These are phyloP conservation scores for Sebastes paucispinis DNA, from an alignment of 2,797 vertebrate species.

Conservation along the genomic window DNA sequence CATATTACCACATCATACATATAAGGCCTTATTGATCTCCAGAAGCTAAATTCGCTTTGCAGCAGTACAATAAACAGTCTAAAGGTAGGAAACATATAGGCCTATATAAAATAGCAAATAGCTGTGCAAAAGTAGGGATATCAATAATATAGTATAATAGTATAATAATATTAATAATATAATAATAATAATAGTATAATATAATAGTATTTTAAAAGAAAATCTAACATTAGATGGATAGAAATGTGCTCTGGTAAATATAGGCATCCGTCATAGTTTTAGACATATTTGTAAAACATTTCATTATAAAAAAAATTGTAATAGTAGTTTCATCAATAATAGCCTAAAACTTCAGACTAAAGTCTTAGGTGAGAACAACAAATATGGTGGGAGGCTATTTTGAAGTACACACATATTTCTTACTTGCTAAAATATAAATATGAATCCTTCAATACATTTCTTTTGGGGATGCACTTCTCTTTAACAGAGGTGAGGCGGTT, in stretches of 20 bases:
- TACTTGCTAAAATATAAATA: too few relatives aligned
- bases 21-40: not conserved
- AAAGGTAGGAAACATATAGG: too few relatives aligned
- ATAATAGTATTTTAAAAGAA: not conserved
- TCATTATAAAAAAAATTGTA: not conserved
- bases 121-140: not conserved
- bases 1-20: too few relatives aligned
- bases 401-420: too few relatives aligned
- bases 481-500: too few relatives aligned
- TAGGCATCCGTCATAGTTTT: not conserved
- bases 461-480: too few relatives aligned
- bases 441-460: too few relatives aligned
- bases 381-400: not conserved
- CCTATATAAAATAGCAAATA: not conserved
- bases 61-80: not conserved
- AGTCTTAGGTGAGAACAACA: not conserved
- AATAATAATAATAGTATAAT: too few relatives aligned
- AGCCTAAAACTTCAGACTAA: not conserved
- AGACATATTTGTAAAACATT: not conserved
- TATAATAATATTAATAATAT: too few relatives aligned
- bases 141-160: not conserved
- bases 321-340: not conserved
- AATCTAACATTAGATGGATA: not conserved
- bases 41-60: not conserved
- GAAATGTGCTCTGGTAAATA: not conserved